Conservation (phyloP, 2,113 vertebrate genomes). For the Athene cunicularia region DNA sequence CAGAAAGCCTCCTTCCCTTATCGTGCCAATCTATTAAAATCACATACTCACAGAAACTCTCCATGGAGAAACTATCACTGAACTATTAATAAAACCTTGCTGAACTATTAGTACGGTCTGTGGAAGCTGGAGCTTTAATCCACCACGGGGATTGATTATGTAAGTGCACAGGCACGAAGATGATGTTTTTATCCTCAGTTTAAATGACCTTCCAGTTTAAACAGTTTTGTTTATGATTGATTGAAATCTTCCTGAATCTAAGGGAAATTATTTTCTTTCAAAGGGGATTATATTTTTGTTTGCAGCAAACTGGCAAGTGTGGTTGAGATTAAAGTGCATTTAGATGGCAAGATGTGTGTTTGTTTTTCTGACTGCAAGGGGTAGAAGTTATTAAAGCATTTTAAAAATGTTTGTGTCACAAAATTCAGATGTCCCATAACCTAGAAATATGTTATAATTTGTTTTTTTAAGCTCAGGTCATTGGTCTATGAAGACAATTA, state of each 20-base stretch:
- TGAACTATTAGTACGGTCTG: not conserved
- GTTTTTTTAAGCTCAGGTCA: not conserved
- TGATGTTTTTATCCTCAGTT: not conserved
- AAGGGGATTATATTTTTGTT: not conserved
- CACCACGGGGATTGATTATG: not conserved
- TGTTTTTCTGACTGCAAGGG: not conserved
- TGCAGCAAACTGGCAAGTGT: not conserved
- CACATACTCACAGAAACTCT: not conserved
- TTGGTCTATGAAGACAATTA: not conserved
- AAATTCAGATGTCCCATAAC: not conserved
- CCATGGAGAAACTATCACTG: not conserved
- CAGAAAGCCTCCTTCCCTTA: not conserved
- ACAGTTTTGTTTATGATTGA: not conserved
- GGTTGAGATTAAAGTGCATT: not conserved
- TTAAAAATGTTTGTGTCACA: not conserved
- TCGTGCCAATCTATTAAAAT: not conserved
- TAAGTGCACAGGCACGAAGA: not conserved
- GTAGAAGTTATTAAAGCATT: not conserved
- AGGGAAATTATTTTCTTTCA: not conserved
- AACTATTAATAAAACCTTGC: slow-evolving; percentile 49
- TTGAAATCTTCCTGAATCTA: not conserved
- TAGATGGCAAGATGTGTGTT: not conserved
- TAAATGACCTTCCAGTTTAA: not conserved
- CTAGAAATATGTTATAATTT: not conserved
- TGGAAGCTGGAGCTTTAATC: not conserved